Base-by-base conservation (phyloP, 2,888 invertebrate genomes). In the Zele albiditarsus region DNA sequence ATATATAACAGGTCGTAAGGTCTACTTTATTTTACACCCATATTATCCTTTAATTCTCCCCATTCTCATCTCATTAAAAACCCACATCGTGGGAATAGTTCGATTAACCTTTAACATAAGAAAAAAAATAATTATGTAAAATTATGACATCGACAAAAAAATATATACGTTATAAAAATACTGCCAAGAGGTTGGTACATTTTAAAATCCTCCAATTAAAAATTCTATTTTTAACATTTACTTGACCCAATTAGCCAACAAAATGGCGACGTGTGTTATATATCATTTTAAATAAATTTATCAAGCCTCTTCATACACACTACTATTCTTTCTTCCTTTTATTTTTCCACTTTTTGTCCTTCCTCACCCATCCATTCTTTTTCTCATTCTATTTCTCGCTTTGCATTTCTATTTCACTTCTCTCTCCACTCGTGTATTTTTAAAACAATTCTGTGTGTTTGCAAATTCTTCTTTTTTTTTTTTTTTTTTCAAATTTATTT, bases 171-270 rank as follows among this genome's bases (percentile, higher is more conserved):
- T 38, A 28, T 62, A n/a, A 27, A 62, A n/a, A 33, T 31, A 5
- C 4, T 31, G 8, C 62, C 31, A 38, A 65, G 38, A 65, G 10
- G 65, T 33, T 57, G 27, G 5, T 20, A 14, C 23, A 31, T 57
- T 53, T 31, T 31, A 69, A 33, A 31, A 53, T 46, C 46, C 60
- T 62, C 42, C 62, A 71, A 69, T 69, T 69, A 71, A 71, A 71
- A 62, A 71, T 62, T 71, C 71, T 71, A 62, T 71, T 71, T 62
- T 62, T 62, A 57, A 46, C 62, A 25, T 71, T 71, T 62, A 71
- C 71, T 71, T 71, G 71, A 71, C 71, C 71, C 46, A 62, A 71
- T 71, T 71, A 63, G 38, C 71, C 14, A 42, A 71, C 46, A 71
- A 71, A 71, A 62, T 71, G 71, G 71, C 71, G 71, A 60, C 58